Conservation (phyloP, 2,888 invertebrate species). For the Tetramorium bicarinatum region DNA sequence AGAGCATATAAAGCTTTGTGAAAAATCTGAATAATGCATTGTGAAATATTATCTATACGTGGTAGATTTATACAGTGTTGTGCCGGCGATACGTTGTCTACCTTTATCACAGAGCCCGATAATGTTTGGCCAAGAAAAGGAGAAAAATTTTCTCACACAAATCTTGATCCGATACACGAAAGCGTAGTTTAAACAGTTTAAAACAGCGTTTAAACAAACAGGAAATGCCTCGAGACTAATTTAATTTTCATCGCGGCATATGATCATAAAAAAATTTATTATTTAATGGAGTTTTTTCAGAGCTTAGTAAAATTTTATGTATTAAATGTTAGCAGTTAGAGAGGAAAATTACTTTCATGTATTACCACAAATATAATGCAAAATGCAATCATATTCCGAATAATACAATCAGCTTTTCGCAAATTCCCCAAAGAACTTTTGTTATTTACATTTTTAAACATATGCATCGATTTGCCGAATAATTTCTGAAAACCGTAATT, state of each 20-base stretch:
- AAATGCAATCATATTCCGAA: neutral
- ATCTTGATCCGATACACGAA: slow-evolving; percentile 12
- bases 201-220: neutral
- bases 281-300: neutral
- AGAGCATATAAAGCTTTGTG: slow-evolving; percentile 45
- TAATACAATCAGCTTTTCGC: slow-evolving; percentile 8
- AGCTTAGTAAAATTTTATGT: neutral
- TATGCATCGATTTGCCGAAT: neutral
- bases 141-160: slow-evolving; percentile 29
- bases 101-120: slow-evolving; percentile 42
- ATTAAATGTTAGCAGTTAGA: neutral
- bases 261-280: neutral
- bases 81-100: slow-evolving; percentile 45
- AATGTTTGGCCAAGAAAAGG: slow-evolving; percentile 25
- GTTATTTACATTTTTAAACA: slow-evolving; percentile 4
- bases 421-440: slow-evolving; percentile 17
- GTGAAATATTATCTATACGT: slow-evolving; percentile 56
- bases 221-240: neutral
- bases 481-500: neutral
- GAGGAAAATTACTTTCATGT: neutral
- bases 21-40: slow-evolving; percentile 58
- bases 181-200: neutral
- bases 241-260: neutral
- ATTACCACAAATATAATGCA: neutral
- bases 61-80: slow-evolving; percentile 51